phyloP scores from a whole-genome alignment of 2,888 invertebrate species.

The Ormyrus pomaceus region DNA sequence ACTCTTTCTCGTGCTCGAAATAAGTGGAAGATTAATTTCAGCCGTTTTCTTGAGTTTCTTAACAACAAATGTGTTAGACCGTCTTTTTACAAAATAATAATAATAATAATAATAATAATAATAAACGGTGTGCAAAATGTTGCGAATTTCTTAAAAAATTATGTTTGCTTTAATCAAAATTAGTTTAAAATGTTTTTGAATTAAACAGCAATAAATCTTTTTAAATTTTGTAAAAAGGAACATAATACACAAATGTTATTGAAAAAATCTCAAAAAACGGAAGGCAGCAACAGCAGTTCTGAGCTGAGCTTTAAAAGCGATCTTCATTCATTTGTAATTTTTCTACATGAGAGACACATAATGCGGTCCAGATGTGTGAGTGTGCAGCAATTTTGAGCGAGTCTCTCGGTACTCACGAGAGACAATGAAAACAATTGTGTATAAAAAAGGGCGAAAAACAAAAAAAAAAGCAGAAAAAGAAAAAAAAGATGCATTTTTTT shows the following conservation, averaged over 20 bases:
- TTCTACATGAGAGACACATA: constrained; percentile 44
- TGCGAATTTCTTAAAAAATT: no score
- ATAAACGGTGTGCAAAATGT: no score
- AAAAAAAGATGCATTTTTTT: constrained; percentile 13
- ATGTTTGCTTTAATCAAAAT: no score
- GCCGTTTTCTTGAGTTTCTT: constrained; percentile 1
- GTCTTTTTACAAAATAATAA: constrained; percentile 13
- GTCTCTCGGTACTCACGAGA: constrained; percentile 9
- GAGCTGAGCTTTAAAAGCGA: constrained; percentile 13
- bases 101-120: not conserved
- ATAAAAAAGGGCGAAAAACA: constrained; percentile 9
- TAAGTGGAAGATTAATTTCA: constrained; percentile 1
- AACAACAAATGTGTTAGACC: constrained; percentile 4
- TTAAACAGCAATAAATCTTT: no score
- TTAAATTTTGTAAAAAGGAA: no score
- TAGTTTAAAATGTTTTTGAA: no score
- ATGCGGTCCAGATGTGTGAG: constrained; percentile 38
- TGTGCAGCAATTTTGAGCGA: constrained; percentile 30
- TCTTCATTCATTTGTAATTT: constrained; percentile 53
- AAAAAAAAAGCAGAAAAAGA: not conserved
- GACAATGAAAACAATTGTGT: constrained; percentile 7
- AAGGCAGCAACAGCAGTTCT: not conserved
- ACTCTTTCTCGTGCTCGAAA: constrained; percentile 42
- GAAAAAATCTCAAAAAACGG: not conserved
- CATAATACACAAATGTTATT: not conserved